Evolutionary conservation across 2,797 vertebrate genomes (phyloP).

Genomic region (Ptychobarbus kaznakovi): DNA sequence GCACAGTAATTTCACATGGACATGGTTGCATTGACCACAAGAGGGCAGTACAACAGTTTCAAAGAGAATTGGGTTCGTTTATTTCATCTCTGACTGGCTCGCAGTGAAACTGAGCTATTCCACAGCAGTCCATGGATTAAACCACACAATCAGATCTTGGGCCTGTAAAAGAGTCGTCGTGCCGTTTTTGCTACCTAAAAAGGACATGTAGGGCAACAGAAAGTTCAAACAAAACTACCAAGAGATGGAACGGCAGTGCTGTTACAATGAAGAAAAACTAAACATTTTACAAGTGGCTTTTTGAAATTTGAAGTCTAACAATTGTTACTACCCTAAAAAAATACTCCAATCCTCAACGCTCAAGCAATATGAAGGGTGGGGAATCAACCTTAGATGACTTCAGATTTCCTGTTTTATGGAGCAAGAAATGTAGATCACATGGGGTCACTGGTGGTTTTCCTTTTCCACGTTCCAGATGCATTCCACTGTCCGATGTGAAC

Average conservation of each 20-base stretch:
- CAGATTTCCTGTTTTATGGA: slow-evolving; percentile 37
- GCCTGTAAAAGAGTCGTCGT: slow-evolving; percentile 57
- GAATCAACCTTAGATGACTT: not conserved
- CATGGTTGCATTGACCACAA: slow-evolving; percentile 65
- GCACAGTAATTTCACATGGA: slow-evolving; percentile 66
- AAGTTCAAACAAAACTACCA: slow-evolving; percentile 65
- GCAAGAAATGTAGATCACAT: slow-evolving; percentile 38
- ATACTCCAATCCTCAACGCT: not conserved
- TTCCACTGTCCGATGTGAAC: slow-evolving; percentile 32
- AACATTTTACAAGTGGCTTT: not conserved
- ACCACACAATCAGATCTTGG: slow-evolving; percentile 64
- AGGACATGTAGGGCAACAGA: slow-evolving; percentile 69
- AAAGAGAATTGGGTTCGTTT: slow-evolving; percentile 37
- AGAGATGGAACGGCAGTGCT: slow-evolving; percentile 63
- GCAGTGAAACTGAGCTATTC: slow-evolving; percentile 58
- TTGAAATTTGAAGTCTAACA: not conserved
- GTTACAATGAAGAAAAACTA: not conserved
- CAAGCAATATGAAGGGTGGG: not conserved
- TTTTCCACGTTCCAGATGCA: slow-evolving; percentile 45
- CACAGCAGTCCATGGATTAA: slow-evolving; percentile 66
- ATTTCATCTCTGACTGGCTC: slow-evolving; percentile 59
- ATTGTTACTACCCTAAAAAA: not conserved
- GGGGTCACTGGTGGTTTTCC: slow-evolving; percentile 50
- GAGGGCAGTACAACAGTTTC: slow-evolving; percentile 71
- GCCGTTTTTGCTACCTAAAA: slow-evolving; percentile 71